phyloP scores from a whole-genome alignment of 2,113 vertebrate genomes.

The Entomyzon cyanotis region DNA sequence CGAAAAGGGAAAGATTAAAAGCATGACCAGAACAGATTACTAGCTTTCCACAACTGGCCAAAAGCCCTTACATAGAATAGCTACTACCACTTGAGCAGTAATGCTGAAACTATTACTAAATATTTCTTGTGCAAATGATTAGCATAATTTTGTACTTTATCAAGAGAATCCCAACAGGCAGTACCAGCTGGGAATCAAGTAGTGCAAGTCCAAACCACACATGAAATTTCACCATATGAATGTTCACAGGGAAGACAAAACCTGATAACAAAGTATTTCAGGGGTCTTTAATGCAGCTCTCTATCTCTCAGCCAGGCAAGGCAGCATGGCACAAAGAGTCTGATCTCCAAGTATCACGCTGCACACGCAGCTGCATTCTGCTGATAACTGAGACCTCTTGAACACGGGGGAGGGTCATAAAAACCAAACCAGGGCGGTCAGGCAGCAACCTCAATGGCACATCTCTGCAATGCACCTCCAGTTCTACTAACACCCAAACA shows the following conservation, averaged over 20 bases:
- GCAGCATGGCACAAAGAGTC: rapidly evolving
- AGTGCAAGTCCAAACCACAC: not conserved
- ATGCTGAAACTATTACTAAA: not conserved
- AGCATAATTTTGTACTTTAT: not conserved
- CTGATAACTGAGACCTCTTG: not conserved
- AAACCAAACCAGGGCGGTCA: rapidly evolving
- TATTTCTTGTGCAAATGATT: not conserved
- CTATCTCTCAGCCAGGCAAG: not conserved
- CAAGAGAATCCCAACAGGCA: not conserved
- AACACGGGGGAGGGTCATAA: not conserved
- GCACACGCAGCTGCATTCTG: rapidly evolving
- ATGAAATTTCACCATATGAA: not conserved
- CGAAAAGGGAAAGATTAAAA: not conserved
- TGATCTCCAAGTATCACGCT: rapidly evolving
- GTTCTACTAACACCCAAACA: not conserved
- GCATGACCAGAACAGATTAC: not conserved
- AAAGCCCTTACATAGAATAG: rapidly evolving
- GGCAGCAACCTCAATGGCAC: not conserved
- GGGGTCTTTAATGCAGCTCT: not conserved
- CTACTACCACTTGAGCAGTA: not conserved
- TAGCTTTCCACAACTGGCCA: not conserved
- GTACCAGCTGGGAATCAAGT: not conserved
- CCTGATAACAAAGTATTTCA: not conserved
- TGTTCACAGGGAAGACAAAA: not conserved
- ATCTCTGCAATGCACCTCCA: rapidly evolving